Conservation (phyloP, 1,140 invertebrate genomes). For the Camponotus pennsylvanicus region DNA sequence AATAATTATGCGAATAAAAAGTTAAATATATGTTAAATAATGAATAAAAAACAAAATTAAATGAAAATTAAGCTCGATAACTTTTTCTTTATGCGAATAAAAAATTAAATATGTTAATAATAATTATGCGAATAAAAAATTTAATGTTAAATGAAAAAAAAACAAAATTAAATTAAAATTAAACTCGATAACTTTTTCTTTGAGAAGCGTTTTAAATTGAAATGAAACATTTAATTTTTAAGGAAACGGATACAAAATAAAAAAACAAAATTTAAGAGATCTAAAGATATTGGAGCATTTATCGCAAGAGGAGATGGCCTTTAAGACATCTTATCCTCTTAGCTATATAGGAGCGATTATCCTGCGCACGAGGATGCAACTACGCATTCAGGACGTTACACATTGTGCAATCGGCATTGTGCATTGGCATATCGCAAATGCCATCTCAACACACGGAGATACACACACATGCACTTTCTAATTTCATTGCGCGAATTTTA, state of each 20-base stretch:
- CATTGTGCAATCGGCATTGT: conserved; percentile 25
- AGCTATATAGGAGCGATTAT: background rate
- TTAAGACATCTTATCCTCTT: conserved; percentile 2
- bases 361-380: conserved; percentile 10
- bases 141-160: background rate
- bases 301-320: background rate
- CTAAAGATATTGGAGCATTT: background rate
- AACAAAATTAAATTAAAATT: background rate
- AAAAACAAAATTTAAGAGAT: background rate
- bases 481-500: conserved; percentile 37
- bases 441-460: conserved; percentile 21
- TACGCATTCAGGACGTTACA: conserved; percentile 18
- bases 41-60: background rate
- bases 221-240: background rate
- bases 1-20: background rate
- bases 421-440: conserved; percentile 26
- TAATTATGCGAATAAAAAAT: background rate
- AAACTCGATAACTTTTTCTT: background rate
- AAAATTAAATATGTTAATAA: background rate
- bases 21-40: background rate
- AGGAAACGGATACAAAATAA: no score
- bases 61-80: background rate
- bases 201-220: background rate
- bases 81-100: background rate
- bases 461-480: conserved; percentile 34